phyloP scores from a whole-genome alignment of 2,888 invertebrate species.

The Troides oblongomaculatus region DNA sequence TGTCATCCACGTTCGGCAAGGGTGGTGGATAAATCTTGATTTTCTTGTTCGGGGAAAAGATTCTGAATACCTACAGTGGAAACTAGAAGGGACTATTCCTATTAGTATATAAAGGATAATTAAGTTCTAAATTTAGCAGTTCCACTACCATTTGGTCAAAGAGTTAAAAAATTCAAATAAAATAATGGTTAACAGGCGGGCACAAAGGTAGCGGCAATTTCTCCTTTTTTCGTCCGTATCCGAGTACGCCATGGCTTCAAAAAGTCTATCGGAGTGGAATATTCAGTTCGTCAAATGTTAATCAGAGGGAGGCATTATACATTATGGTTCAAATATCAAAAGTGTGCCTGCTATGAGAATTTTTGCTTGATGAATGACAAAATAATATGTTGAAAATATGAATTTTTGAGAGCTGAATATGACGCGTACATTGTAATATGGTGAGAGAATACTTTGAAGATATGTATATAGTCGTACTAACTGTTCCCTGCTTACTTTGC shows the following conservation, averaged over 20 bases:
- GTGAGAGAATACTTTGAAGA: background rate
- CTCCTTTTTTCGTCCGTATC: conserved; percentile 50
- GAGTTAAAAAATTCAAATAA: conserved; percentile 40
- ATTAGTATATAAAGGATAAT: no score
- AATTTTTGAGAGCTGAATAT: conserved; percentile 36
- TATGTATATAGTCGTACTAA: no score
- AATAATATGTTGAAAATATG: conserved; percentile 38
- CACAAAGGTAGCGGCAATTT: conserved; percentile 56
- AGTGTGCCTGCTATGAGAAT: conserved; percentile 53
- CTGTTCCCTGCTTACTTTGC: no score
- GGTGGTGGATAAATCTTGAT: no score
- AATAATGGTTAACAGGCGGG: conserved; percentile 34
- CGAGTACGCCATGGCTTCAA: conserved; percentile 60
- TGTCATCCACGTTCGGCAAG: no score
- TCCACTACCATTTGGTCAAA: conserved; percentile 13
- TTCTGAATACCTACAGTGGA: no score
- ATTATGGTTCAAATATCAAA: conserved; percentile 77
- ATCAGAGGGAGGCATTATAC: conserved; percentile 72
- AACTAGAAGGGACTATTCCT: no score
- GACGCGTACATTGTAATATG: background rate
- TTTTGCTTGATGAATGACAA: conserved; percentile 62
- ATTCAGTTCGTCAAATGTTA: conserved; percentile 75
- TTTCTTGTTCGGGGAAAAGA: no score
- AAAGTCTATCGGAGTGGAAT: conserved; percentile 71
- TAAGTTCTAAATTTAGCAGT: no score